A percentile compares a stretch with the other conserved stretches of the same genome.
phyloP scores from a whole-genome alignment of 2,797 vertebrate genomes.

The Novumbra hubbsi region DNA sequence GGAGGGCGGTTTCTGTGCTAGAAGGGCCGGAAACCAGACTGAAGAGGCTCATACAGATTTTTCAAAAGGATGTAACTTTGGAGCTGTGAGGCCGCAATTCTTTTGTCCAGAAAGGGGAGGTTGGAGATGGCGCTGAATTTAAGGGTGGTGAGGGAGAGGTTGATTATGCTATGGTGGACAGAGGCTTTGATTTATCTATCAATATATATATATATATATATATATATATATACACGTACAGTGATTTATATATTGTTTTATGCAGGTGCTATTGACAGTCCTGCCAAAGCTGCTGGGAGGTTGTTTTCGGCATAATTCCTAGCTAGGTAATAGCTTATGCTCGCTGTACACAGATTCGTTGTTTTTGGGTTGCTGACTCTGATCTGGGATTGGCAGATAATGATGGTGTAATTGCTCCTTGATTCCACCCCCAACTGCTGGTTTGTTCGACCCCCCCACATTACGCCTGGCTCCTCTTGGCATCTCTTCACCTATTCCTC shows the following conservation, averaged over 20 bases:
- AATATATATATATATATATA: too few relatives aligned
- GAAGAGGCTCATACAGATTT: too few relatives aligned
- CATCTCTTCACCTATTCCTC: slow-evolving; percentile 30
- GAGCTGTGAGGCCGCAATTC: too few relatives aligned
- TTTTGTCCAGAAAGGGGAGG: too few relatives aligned
- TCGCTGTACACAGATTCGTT: too few relatives aligned
- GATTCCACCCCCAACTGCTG: background rate
- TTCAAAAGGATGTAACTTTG: too few relatives aligned
- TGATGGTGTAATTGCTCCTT: slow-evolving; percentile 19
- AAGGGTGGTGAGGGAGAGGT: too few relatives aligned
- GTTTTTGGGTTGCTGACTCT: slow-evolving; percentile 27
- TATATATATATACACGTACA: slow-evolving; percentile 30
- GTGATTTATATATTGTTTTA: slow-evolving; percentile 73
- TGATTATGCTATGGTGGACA: too few relatives aligned
- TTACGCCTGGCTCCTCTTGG: slow-evolving; percentile 23
- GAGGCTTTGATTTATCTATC: too few relatives aligned
- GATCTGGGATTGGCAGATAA: background rate
- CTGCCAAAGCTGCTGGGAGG: slow-evolving; percentile 59
- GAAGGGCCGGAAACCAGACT: too few relatives aligned
- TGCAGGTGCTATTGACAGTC: slow-evolving; percentile 62
- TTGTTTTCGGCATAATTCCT: slow-evolving; percentile 58
- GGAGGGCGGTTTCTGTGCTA: too few relatives aligned
- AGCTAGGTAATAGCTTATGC: slow-evolving; percentile 34
- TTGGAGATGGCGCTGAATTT: too few relatives aligned
- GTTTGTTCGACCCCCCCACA: slow-evolving; percentile 23